These are phyloP conservation scores for Synanthedon andrenaeformis DNA, from an alignment of 2,888 invertebrate species.

Conservation along the genomic window DNA sequence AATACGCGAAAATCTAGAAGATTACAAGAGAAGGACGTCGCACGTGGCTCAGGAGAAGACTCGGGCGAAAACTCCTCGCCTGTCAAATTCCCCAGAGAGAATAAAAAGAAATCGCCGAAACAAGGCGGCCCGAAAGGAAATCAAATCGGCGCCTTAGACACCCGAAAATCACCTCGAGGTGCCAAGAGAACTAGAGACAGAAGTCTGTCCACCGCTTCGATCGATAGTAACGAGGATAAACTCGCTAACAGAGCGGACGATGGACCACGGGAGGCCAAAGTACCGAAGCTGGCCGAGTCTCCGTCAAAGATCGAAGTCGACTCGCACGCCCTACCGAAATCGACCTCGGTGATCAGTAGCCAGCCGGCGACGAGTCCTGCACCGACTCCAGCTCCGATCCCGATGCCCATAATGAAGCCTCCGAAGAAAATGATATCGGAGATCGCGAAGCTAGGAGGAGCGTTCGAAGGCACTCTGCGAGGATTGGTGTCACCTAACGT, in stretches of 20 bases:
- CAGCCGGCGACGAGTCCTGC: slow-evolving; percentile 7
- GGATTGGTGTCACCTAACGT: slow-evolving; percentile 11
- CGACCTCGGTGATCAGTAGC: slow-evolving; percentile 16
- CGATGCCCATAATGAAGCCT: slow-evolving; percentile 50
- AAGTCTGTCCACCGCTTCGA: slow-evolving; percentile 74
- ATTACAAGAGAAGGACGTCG: slow-evolving; percentile 81
- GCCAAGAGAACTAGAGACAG: slow-evolving; percentile 73
- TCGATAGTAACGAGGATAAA: slow-evolving; percentile 74
- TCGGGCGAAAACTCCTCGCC: slow-evolving; percentile 84
- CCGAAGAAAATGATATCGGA: slow-evolving; percentile 61
- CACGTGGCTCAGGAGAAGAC: slow-evolving; percentile 84
- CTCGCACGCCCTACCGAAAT: slow-evolving; percentile 1
- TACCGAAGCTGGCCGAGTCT: slow-evolving; percentile 28
- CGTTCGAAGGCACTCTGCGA: slow-evolving; percentile 29
- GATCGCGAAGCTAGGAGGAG: slow-evolving; percentile 47
- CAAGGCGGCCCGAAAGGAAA: slow-evolving; percentile 53
- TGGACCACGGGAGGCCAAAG: slow-evolving; percentile 28
- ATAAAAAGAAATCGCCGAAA: slow-evolving; percentile 64
- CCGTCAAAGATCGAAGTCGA: slow-evolving; percentile 15
- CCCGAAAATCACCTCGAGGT: slow-evolving; percentile 75
- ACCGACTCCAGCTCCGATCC: slow-evolving; percentile 14
- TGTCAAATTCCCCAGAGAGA: slow-evolving; percentile 71
- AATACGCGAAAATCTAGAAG: slow-evolving; percentile 86
- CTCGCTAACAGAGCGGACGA: slow-evolving; percentile 34
- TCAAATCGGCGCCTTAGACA: slow-evolving; percentile 27